Percentiles rank a stretch among this genome's conserved stretches.
These are phyloP conservation scores for Helicoverpa zea DNA, from an alignment of 1,140 invertebrate genomes.

Conservation along the genomic window DNA sequence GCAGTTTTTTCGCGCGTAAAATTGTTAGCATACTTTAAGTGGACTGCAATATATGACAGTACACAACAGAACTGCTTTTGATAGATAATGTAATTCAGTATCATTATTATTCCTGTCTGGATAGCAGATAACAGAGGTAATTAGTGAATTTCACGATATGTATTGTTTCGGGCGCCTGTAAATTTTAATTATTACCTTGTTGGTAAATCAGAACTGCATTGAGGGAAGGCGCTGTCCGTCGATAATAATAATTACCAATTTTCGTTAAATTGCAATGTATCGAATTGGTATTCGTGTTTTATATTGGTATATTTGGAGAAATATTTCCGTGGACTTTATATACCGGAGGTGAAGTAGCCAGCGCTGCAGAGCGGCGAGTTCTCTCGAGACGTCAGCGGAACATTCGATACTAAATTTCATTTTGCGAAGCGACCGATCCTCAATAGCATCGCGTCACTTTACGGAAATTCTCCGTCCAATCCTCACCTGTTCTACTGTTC, in stretches of 20 bases:
- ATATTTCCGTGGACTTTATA: background rate
- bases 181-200: constrained; percentile 18
- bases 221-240: background rate
- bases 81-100: too few species aligned
- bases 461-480: constrained; percentile 43
- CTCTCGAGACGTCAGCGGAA: constrained; percentile 41
- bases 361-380: constrained; percentile 13
- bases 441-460: constrained; percentile 55
- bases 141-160: constrained; percentile 11
- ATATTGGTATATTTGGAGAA: background rate
- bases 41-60: background rate
- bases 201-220: background rate
- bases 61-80: too few species aligned
- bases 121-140: background rate
- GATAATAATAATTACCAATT: constrained; percentile 25
- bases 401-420: constrained; percentile 65
- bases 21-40: constrained; percentile 28
- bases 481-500: constrained; percentile 31
- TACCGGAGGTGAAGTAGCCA: background rate
- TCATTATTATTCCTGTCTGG: too few species aligned
- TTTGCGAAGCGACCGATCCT: constrained; percentile 56
- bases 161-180: constrained; percentile 2
- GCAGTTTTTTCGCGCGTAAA: background rate
- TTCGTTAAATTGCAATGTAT: background rate
- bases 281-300: background rate